Evolutionary conservation across 2,797 vertebrate species (phyloP).

Genomic region (Chloroceryle inda): DNA sequence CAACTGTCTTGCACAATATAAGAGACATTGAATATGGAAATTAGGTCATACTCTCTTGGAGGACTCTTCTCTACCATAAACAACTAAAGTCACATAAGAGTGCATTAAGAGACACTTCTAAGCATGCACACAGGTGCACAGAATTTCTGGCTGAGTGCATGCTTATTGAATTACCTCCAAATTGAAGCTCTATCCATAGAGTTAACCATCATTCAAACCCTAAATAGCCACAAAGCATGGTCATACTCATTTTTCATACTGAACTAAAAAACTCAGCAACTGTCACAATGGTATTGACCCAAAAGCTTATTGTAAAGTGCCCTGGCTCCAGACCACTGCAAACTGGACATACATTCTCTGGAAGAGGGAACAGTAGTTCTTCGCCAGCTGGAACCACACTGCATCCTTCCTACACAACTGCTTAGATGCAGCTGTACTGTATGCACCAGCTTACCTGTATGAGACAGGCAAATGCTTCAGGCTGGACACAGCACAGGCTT

Average conservation of each 20-base stretch:
- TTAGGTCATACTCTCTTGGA: background rate
- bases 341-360: background rate
- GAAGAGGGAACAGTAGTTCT: background rate
- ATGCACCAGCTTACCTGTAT: background rate
- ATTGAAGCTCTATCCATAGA: background rate
- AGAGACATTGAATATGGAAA: slow-evolving; percentile 1
- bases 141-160: background rate
- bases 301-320: background rate
- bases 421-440: background rate
- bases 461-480: background rate
- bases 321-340: background rate
- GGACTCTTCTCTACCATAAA: background rate
- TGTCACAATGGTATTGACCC: background rate
- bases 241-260: background rate
- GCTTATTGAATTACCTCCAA: background rate
- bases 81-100: background rate
- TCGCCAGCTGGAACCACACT: background rate
- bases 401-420: background rate
- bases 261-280: background rate
- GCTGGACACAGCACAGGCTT: background rate
- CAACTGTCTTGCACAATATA: background rate
- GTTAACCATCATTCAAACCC: background rate
- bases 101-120: background rate
- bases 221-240: background rate
- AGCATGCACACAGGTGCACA: background rate